phyloP scores from a whole-genome alignment of 2,888 invertebrate genomes.

The Nomada fabriciana region DNA sequence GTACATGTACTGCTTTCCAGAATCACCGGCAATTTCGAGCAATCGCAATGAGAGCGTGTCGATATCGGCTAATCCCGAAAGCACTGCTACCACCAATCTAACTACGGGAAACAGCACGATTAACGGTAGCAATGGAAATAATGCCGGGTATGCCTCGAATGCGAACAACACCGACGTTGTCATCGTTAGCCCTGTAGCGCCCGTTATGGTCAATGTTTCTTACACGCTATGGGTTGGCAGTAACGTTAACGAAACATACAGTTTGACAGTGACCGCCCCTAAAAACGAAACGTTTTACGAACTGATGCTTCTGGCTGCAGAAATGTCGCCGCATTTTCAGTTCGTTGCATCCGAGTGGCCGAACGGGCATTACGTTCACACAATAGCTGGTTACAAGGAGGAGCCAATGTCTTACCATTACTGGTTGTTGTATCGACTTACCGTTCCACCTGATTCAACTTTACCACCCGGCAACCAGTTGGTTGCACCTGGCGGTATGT shows the following conservation, averaged over 20 bases:
- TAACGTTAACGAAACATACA: slow-evolving; percentile 93
- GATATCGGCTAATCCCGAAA: slow-evolving; percentile 70
- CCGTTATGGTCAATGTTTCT: slow-evolving; percentile 87
- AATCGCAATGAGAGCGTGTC: slow-evolving; percentile 53
- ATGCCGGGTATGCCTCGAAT: slow-evolving; percentile 32
- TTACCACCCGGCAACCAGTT: slow-evolving; percentile 94
- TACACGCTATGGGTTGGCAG: slow-evolving; percentile 96
- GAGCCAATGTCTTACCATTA: slow-evolving; percentile 94
- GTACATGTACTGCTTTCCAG: slow-evolving; percentile 7
- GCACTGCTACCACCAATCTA: slow-evolving; percentile 54
- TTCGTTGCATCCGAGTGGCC: slow-evolving; percentile 96
- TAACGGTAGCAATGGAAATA: not conserved
- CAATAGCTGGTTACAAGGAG: slow-evolving; percentile 91
- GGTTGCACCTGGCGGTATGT: slow-evolving; percentile 94
- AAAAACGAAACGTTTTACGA: slow-evolving; percentile 89
- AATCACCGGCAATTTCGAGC: slow-evolving; percentile 13
- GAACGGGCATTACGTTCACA: slow-evolving; percentile 96
- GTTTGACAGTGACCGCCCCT: slow-evolving; percentile 90
- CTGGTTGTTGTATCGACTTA: slow-evolving; percentile 94
- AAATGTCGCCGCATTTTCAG: slow-evolving; percentile 89
- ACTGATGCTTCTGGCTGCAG: slow-evolving; percentile 94
- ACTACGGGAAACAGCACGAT: not conserved
- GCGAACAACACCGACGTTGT: slow-evolving; percentile 41
- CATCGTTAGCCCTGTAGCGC: slow-evolving; percentile 54
- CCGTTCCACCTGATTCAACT: slow-evolving; percentile 91